phyloP scores from a whole-genome alignment of 2,797 vertebrate species.

The Malurus splendens region DNA sequence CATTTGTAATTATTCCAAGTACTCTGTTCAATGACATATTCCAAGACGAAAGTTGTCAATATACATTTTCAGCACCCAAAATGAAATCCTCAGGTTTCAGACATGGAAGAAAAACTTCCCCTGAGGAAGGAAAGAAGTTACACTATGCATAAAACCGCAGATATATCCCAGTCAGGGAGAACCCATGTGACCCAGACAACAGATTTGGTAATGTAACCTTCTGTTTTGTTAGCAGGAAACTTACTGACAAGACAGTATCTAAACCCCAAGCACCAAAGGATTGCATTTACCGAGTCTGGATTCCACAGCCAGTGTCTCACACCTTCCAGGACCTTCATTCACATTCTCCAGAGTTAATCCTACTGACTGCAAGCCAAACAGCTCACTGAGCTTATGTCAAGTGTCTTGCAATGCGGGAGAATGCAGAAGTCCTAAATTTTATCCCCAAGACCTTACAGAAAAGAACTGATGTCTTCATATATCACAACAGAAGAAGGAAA shows the following conservation, averaged over 20 bases:
- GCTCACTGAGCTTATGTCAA: neutral
- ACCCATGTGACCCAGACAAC: neutral
- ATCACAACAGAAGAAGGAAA: neutral
- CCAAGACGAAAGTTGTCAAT: neutral
- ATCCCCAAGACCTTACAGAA: neutral
- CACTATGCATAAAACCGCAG: fast-evolving
- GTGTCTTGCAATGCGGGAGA: neutral
- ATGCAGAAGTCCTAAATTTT: neutral
- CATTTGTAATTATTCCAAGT: neutral
- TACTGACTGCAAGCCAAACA: neutral
- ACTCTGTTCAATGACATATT: neutral
- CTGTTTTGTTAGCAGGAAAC: neutral
- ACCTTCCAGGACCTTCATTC: neutral
- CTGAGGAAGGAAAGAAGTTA: neutral
- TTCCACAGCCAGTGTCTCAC: neutral
- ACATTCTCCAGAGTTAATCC: neutral
- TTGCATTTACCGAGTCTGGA: neutral
- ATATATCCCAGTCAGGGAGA: neutral
- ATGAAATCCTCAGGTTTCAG: neutral
- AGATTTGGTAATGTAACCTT: neutral
- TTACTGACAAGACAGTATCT: neutral
- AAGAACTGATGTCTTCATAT: neutral
- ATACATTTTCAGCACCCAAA: neutral
- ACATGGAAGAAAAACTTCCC: neutral
- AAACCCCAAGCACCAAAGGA: neutral